These are phyloP conservation scores for Thymelicus sylvestris DNA, from an alignment of 2,888 invertebrate species.

Conservation along the genomic window DNA sequence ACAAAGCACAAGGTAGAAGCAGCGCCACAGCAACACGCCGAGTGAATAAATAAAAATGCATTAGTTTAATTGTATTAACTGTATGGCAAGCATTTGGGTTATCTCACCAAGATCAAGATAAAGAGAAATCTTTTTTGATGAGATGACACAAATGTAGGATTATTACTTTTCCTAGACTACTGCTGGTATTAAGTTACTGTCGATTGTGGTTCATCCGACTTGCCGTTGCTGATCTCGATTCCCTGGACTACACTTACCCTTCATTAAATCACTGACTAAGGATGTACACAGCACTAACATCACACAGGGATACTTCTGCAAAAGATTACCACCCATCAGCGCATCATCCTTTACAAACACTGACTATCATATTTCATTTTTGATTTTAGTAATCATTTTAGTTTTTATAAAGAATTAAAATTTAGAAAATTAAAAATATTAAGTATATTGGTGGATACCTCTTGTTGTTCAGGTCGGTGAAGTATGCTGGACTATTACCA, in stretches of 20 bases:
- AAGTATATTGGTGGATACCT: slow-evolving; percentile 84
- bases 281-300: slow-evolving; percentile 88
- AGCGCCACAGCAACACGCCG: slow-evolving; percentile 85
- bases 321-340: slow-evolving; percentile 91
- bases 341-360: slow-evolving; percentile 72
- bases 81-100: slow-evolving; percentile 62
- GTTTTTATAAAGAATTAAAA: slow-evolving; percentile 47
- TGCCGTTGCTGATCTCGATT: slow-evolving; percentile 66
- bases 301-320: slow-evolving; percentile 90
- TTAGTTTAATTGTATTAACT: slow-evolving; percentile 75
- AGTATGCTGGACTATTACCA: slow-evolving; percentile 86
- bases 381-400: slow-evolving; percentile 47
- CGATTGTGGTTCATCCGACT: slow-evolving; percentile 56
- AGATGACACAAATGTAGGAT: slow-evolving; percentile 67
- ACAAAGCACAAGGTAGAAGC: slow-evolving; percentile 86
- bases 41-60: slow-evolving; percentile 84
- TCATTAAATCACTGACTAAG: slow-evolving; percentile 85
- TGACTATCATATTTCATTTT: slow-evolving; percentile 54
- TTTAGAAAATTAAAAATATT: slow-evolving; percentile 62
- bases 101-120: slow-evolving; percentile 61
- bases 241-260: slow-evolving; percentile 88
- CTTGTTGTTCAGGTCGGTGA: slow-evolving; percentile 85
- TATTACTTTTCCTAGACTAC: slow-evolving; percentile 69
- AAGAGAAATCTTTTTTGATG: slow-evolving; percentile 51
- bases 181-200: slow-evolving; percentile 57